Percentiles rank a stretch among this genome's conserved stretches.
phyloP scores from a whole-genome alignment of 1,140 invertebrate species.

The Myzus persicae region DNA sequence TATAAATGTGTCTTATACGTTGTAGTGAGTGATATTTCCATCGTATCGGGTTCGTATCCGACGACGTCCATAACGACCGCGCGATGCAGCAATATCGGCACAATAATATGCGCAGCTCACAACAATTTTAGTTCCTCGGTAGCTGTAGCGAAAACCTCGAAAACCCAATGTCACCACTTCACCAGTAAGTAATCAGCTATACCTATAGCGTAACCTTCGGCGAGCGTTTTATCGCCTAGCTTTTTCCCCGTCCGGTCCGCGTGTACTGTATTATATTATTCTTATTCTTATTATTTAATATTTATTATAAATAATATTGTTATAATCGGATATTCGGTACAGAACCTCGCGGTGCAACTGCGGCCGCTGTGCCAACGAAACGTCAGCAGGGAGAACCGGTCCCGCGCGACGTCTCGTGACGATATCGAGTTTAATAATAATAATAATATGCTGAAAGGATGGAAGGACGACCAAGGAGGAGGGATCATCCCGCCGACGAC shows the following conservation, averaged over 20 bases:
- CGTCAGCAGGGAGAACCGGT: neutral
- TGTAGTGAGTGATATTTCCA: no score
- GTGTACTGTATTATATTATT: no score
- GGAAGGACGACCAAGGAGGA: neutral
- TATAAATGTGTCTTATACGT: no score
- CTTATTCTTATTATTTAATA: neutral
- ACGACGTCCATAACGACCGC: neutral
- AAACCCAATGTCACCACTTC: neutral
- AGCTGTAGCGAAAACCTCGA: neutral
- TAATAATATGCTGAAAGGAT: neutral
- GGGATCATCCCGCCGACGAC: neutral
- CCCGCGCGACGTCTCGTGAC: neutral
- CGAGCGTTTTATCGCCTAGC: neutral
- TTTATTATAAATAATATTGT: slow-evolving; percentile 14
- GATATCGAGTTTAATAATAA: neutral
- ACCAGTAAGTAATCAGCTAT: no score
- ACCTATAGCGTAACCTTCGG: neutral
- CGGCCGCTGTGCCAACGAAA: slow-evolving; percentile 2
- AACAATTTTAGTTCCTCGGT: neutral
- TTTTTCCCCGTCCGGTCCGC: neutral
- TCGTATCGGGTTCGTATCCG: neutral
- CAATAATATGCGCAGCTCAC: neutral
- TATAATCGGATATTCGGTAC: neutral
- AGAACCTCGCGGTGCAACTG: neutral
- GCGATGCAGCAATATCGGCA: neutral